Base-by-base conservation (phyloP, 2,888 invertebrate genomes). In the Protonemura montana region DNA sequence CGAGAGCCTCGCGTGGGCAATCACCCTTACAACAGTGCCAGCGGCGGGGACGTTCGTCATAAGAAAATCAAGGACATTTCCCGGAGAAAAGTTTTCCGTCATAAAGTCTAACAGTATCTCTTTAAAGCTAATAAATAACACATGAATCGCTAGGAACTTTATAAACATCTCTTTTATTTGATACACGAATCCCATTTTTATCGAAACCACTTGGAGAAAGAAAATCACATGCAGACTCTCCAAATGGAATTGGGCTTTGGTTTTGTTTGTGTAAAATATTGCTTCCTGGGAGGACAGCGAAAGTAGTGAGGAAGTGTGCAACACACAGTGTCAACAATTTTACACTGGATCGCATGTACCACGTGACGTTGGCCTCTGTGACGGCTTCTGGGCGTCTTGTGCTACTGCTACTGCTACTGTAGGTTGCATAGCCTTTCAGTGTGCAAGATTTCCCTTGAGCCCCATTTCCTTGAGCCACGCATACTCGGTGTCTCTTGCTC, bases 401-500 rank as follows among this genome's bases (percentile, higher is more conserved):
- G 3, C 21, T 59, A 13, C 59, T 59, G 59, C 59, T 59, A 13
- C 59, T 59, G 59, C 16, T 21, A 3, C 16, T 59, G 59, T 21
- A 16, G 21, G 59, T 21, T 10, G 59, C 21, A 21, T 21, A 59
- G 59, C 59, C 3, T 41, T 59, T 21, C 13, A 21, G 59, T 59
- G 59, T 59, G 13, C 13, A 10, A 59, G 59, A 59, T 59, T 59
- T 59, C 59, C 59, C 59, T 16, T 16, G 59, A 59, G 59, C 21
- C 59, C 59, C 59, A 59, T 59, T 59, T 59, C 59, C 59, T 59
- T 59, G 59, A 59, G 59, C 59, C 59, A 59, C 59, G 59, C 59
- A 21, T 7, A 21, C 59, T 59, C 59, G 59, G 13, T 59, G 59
- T 59, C 59, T 10, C 59, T 13, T 2, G 7, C 59, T 35, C 35